Evolutionary conservation across 2,888 invertebrate genomes (phyloP), one percentile per base, ranked within the genome.

Genomic region (Ichneumon xanthorius): DNA sequence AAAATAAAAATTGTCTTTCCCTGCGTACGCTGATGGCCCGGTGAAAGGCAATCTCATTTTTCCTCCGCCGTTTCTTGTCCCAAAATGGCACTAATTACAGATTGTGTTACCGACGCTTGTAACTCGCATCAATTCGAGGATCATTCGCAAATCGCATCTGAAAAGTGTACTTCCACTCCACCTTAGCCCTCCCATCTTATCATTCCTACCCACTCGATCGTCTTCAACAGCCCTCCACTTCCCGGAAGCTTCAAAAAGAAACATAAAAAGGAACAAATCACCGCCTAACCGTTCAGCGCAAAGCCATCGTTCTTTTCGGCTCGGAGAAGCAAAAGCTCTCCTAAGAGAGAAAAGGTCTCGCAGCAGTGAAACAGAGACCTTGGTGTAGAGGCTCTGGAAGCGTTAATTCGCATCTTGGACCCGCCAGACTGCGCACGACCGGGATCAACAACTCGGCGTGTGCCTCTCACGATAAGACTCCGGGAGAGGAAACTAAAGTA

Each of bases 361-460:
- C 65, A 79, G 40, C 30, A 50, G 33, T 30, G 30, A 45, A 19
- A 58, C 73, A 75, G 40, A 70, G 30, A 48, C 11, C 45, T 11
- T 30, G 4, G 48, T 40, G 65, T 50, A 73, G 48, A 50, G 40
- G 40, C 63, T 11, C 45, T 68, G 16, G 53, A 58, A 72, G 55
- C 71, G 81, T 80, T 86, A 80, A 83, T 86, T 86, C 82, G 68
- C 73, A 73, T 86, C 68, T 48, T 40, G 61, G 65, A 63, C 58
- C 53, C 78, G 30, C 26, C 61, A 37, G 63, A 40, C 70, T 72
- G 70, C 48, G 45, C 33, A 26, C 76, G 73, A 76, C 82, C 55
- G 55, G 72, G 80, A 85, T 80, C 82, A 80, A 82, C 76, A 70
- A 75, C 82, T 79, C 82, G 80, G 85, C 72, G 80, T 85, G 85